phyloP scores from a whole-genome alignment of 2,888 invertebrate genomes.

The Nomada hirtipes region DNA sequence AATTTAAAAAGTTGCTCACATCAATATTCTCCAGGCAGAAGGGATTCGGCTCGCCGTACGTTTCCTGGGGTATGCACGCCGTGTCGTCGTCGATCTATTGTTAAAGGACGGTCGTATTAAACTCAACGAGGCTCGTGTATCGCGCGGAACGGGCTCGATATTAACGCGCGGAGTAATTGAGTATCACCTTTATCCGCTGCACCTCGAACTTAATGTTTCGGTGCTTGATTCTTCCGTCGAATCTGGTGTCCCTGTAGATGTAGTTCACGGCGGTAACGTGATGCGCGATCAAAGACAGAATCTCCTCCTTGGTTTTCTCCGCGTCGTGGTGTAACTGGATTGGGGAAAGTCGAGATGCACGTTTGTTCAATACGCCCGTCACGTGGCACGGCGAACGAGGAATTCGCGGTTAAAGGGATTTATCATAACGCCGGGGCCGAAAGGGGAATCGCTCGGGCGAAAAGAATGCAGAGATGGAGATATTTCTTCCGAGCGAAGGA shows the following conservation, averaged over 20 bases:
- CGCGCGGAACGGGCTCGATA: not conserved
- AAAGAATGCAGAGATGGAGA: slow-evolving; percentile 37
- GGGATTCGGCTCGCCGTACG: slow-evolving; percentile 90
- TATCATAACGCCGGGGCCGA: slow-evolving; percentile 24
- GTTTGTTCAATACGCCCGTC: slow-evolving; percentile 33
- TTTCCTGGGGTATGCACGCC: slow-evolving; percentile 87
- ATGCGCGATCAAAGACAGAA: slow-evolving; percentile 97
- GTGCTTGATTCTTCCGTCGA: slow-evolving; percentile 95
- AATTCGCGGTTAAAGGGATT: slow-evolving; percentile 11
- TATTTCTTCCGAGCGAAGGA: slow-evolving; percentile 42
- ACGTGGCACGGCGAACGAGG: not conserved
- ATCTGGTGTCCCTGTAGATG: slow-evolving; percentile 97
- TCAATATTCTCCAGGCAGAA: slow-evolving; percentile 99
- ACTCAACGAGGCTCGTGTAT: not conserved
- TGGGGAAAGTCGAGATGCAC: not conserved
- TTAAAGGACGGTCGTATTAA: not conserved
- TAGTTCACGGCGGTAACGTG: slow-evolving; percentile 99
- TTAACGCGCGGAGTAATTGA: not conserved
- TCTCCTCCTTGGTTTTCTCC: slow-evolving; percentile 98
- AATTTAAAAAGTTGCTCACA: slow-evolving; percentile 99
- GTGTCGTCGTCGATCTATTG: slow-evolving; percentile 95
- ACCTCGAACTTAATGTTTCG: slow-evolving; percentile 98
- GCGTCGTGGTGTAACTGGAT: slow-evolving; percentile 89
- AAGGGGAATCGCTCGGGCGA: slow-evolving; percentile 28
- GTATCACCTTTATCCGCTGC: slow-evolving; percentile 90